Percentiles rank a stretch among this genome's conserved stretches.
phyloP scores from a whole-genome alignment of 2,113 vertebrate genomes.

The Limanda limanda region DNA sequence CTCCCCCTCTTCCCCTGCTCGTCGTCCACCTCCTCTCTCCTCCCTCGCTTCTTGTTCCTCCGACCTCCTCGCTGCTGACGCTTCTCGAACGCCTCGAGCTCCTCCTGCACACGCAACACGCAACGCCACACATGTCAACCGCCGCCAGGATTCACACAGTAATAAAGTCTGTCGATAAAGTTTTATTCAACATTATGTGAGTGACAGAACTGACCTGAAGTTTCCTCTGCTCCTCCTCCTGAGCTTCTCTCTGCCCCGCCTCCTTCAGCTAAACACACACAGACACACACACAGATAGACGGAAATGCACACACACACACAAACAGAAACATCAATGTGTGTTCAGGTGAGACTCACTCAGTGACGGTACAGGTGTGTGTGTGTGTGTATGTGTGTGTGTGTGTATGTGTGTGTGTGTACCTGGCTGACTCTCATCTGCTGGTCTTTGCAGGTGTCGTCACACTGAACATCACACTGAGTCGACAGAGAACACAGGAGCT shows the following conservation, averaged over 20 bases:
- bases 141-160: too few relatives aligned
- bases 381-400: slow-evolving; percentile 24
- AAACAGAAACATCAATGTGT: neutral
- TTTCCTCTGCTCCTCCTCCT: slow-evolving; percentile 90
- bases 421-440: slow-evolving; percentile 89
- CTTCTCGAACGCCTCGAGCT: slow-evolving; percentile 96
- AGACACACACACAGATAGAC: slow-evolving; percentile 19
- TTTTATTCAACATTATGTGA: neutral
- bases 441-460: slow-evolving; percentile 87
- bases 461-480: slow-evolving; percentile 84
- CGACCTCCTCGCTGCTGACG: slow-evolving; percentile 89
- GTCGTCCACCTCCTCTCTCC: slow-evolving; percentile 79
- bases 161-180: neutral
- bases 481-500: slow-evolving; percentile 85
- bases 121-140: neutral
- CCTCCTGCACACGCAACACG: slow-evolving; percentile 81
- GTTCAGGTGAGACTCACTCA: neutral
- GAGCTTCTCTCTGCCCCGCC: slow-evolving; percentile 88
- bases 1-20: slow-evolving; percentile 71
- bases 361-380: slow-evolving; percentile 7
- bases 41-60: slow-evolving; percentile 86
- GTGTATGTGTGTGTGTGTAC: slow-evolving; percentile 76
- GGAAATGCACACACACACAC: slow-evolving; percentile 22
- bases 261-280: slow-evolving; percentile 86
- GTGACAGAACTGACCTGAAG: slow-evolving; percentile 86